A percentile compares a stretch with the other conserved stretches of the same genome.
Evolutionary conservation across 2,113 vertebrate genomes (phyloP).

Genomic region (Indicator indicator): DNA sequence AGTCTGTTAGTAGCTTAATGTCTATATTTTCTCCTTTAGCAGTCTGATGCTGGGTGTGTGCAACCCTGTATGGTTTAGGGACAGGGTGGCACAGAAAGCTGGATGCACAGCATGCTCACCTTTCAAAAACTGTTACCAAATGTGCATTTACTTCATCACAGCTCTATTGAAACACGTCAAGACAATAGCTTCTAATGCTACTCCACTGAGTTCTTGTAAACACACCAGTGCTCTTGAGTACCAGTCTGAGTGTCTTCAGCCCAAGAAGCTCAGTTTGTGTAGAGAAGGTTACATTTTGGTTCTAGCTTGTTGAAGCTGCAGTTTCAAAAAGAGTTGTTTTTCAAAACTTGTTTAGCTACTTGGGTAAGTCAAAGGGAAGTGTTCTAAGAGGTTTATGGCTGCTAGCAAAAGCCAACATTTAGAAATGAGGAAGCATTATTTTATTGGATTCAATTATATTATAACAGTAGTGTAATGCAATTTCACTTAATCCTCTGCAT

Average conservation of each 20-base stretch:
- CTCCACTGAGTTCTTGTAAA: not conserved
- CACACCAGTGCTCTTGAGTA: not conserved
- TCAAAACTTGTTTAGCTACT: not conserved
- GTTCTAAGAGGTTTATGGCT: not conserved
- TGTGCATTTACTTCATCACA: not conserved
- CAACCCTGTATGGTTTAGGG: not conserved
- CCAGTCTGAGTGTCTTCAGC: not conserved
- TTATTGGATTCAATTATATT: not conserved
- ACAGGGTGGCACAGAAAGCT: not conserved
- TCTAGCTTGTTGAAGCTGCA: not conserved
- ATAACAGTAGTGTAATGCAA: not conserved
- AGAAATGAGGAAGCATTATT: not conserved
- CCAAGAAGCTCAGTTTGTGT: fast-evolving
- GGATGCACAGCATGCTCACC: not conserved
- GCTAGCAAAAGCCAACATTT: not conserved
- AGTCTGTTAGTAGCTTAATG: not conserved
- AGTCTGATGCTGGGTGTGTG: not conserved
- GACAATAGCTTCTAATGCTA: not conserved
- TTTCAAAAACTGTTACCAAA: not conserved
- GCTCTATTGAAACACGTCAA: fast-evolving
- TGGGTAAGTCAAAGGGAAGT: not conserved
- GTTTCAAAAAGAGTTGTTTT: not conserved
- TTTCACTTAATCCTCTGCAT: not conserved
- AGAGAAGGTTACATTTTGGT: not conserved
- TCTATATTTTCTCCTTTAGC: not conserved